phyloP scores from a whole-genome alignment of 1,140 invertebrate species.

The Onthophagus taurus region DNA sequence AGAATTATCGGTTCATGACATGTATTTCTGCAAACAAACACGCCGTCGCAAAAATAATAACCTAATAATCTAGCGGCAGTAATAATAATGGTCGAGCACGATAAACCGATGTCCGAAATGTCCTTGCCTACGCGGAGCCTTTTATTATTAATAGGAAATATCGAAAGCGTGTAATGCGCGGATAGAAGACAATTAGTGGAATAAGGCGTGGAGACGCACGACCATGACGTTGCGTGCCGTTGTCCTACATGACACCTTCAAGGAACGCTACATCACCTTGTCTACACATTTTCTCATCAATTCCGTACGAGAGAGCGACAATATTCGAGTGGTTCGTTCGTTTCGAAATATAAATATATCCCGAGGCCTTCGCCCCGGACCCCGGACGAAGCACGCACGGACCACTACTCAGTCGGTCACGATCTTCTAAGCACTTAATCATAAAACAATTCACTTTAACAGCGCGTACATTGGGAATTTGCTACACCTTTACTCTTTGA shows the following conservation, averaged over 20 bases:
- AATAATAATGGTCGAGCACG: background rate
- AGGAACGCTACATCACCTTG: constrained; percentile 14
- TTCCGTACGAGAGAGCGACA: background rate
- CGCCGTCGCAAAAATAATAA: too few species aligned
- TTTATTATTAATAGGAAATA: constrained; percentile 12
- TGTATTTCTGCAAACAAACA: too few species aligned
- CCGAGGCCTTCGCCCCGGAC: constrained; percentile 19
- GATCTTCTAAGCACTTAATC: constrained; percentile 25
- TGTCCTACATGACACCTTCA: constrained; percentile 17
- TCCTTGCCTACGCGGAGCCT: constrained; percentile 8
- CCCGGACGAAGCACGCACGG: constrained; percentile 17
- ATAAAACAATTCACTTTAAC: constrained; percentile 26
- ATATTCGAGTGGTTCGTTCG: constrained; percentile 13
- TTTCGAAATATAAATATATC: constrained; percentile 23
- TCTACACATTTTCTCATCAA: constrained; percentile 2
- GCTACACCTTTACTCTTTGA: constrained; percentile 24
- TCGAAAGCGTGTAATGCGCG: constrained; percentile 7
- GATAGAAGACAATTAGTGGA: constrained; percentile 10
- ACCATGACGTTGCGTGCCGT: constrained; percentile 18
- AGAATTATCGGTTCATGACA: too few species aligned
- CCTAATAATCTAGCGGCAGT: too few species aligned
- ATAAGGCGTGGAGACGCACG: constrained; percentile 15
- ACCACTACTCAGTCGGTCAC: constrained; percentile 18
- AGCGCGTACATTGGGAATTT: constrained; percentile 24
- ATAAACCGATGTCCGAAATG: background rate